Percentiles rank a stretch among this genome's conserved stretches.
Evolutionary conservation across 1,140 invertebrate species (phyloP).

Genomic region (Antheraea mylitta): DNA sequence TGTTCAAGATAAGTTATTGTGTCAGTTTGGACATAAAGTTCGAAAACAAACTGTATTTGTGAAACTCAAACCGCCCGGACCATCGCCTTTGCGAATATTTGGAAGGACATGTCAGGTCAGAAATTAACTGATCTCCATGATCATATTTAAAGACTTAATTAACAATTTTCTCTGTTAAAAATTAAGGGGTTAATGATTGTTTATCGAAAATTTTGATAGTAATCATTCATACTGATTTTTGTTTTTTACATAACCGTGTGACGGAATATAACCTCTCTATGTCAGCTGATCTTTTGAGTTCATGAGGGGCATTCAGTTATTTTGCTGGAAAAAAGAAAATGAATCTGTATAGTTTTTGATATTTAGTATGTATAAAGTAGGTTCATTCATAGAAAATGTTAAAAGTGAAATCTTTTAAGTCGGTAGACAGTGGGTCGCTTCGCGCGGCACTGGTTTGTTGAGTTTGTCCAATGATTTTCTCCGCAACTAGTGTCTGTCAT

Average conservation of each 20-base stretch:
- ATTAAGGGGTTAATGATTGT: background rate
- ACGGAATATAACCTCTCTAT: conserved; percentile 61
- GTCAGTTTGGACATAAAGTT: conserved; percentile 84
- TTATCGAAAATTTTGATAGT: background rate
- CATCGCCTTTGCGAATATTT: conserved; percentile 77
- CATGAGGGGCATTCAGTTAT: conserved; percentile 10
- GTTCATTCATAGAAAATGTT: conserved; percentile 46
- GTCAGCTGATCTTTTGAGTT: conserved; percentile 60
- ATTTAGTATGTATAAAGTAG: conserved; percentile 12
- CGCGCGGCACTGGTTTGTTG: conserved; percentile 49
- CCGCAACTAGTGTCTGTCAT: conserved; percentile 33
- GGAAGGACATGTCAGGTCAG: conserved; percentile 79
- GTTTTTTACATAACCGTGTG: conserved; percentile 71
- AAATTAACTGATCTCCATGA: conserved; percentile 24
- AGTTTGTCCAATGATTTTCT: conserved; percentile 57
- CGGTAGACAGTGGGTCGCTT: conserved; percentile 53
- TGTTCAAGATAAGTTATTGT: conserved; percentile 86
- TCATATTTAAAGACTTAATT: background rate
- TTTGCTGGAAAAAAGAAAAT: conserved; percentile 17
- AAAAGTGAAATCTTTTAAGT: conserved; percentile 69
- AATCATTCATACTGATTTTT: background rate
- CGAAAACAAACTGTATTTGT: conserved; percentile 82
- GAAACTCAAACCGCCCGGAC: conserved; percentile 80
- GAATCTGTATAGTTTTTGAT: background rate
- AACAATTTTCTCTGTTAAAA: too few relatives aligned